Evolutionary conservation across 2,113 vertebrate genomes (phyloP), one percentile per base, ranked within the genome.

Genomic region (Podiceps cristatus): DNA sequence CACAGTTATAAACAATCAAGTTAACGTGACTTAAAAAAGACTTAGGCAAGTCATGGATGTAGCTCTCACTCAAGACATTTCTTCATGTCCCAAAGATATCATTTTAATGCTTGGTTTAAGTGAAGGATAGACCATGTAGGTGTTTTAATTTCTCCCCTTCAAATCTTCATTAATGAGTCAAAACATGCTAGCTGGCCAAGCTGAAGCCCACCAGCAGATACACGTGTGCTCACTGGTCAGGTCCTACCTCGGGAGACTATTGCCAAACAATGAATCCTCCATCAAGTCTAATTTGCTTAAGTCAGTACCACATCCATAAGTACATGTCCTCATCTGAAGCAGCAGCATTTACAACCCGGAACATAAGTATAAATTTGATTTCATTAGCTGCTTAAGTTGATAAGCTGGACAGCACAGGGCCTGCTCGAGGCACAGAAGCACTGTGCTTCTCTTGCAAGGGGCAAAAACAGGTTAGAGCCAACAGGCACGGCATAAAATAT

Each of bases 221-320:
- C 1, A 0, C 0, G 2, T 5, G 31, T 59, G 23, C 19, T 80
- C 15, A 28, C 7, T 60, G 25, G 7, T 23, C 49, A 53, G 10
- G 7, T 56, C 44, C 35, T 52, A 2, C 44, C 22, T 71, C 15
- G 4, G 19, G 62, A 68, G 14, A 42, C 5, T n/a, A 0, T 0
- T 37, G 19, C 8, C 35, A 35, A 63, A 45, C 29, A 68, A 1
- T 2, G 28, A 72, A 67, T 25, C 17, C 18, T 72, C 37, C 44
- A 55, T 52, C 28, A 71, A 31, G 27, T 27, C 59, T 25, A 11
- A 67, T 31, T 66, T 68, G 5, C 20, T 80, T 28, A 17, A 60
- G 14, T 29, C 53, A 64, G 13, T 12, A 13, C 7, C 19, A 73
- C 0, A 0, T 13, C 27, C 50, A 84, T 18, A 66, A 31, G 29